Conservation (phyloP, 2,113 vertebrate species). For the Mellivora capensis region DNA sequence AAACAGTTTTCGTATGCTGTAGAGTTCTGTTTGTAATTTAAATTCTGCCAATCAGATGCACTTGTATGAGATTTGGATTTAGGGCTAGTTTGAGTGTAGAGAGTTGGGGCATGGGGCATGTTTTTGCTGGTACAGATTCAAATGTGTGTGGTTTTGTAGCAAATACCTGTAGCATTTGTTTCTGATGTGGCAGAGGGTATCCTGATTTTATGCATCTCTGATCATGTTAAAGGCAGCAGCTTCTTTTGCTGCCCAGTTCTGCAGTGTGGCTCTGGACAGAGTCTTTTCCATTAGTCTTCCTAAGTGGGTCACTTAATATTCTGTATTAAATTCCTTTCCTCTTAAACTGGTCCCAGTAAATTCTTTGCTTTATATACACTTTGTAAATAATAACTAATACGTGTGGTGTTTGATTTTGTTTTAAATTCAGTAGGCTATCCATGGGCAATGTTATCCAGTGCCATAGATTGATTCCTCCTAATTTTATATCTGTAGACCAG, state of each 20-base stretch:
- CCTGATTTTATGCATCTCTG: neutral
- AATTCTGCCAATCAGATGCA: neutral
- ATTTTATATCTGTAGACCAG: neutral
- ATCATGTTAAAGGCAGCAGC: neutral
- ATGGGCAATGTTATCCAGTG: neutral
- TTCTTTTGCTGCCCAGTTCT: neutral
- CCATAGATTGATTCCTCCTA: neutral
- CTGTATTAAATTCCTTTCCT: conserved; percentile 9
- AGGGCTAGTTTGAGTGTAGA: neutral
- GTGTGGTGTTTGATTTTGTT: neutral
- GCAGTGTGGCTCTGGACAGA: neutral
- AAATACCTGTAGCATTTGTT: neutral
- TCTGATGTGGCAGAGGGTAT: neutral
- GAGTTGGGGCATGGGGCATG: neutral
- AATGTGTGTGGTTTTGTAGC: neutral
- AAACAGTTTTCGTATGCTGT: neutral
- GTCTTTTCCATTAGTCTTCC: neutral
- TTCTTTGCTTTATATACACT: neutral
- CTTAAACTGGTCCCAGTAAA: neutral
- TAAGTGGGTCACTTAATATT: neutral
- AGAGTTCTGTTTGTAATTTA: neutral
- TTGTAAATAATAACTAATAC: neutral
- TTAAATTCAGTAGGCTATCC: neutral
- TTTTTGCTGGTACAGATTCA: neutral
- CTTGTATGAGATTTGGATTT: neutral